Percentiles rank a stretch among this genome's conserved stretches.
Evolutionary conservation across 2,797 vertebrate species (phyloP).

Genomic region (Pagetopsis macropterus): DNA sequence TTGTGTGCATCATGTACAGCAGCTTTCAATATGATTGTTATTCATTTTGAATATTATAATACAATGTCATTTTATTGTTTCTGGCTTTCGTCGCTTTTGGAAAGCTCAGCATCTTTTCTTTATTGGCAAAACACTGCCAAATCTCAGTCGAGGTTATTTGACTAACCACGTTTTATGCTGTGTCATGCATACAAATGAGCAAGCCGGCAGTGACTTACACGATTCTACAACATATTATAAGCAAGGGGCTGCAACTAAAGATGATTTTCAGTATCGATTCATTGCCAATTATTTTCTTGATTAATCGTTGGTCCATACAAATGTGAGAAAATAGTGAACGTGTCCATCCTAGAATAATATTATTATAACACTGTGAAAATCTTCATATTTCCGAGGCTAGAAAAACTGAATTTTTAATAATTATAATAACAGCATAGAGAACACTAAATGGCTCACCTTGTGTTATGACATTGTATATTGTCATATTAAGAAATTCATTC

Average conservation of each 20-base stretch:
- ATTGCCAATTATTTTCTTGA: too few species aligned
- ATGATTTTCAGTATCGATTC: too few species aligned
- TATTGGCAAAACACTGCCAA: constrained; percentile 29
- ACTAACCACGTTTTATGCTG: constrained; percentile 17
- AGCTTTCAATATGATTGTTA: constrained; percentile 57
- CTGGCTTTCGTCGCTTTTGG: constrained; percentile 40
- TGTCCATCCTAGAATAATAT: too few species aligned
- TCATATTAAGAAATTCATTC: not conserved
- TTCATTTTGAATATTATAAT: constrained; percentile 61
- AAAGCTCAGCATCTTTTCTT: constrained; percentile 59
- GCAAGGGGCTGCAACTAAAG: not conserved
- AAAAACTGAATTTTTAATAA: too few species aligned
- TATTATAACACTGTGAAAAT: too few species aligned
- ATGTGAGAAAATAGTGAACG: too few species aligned
- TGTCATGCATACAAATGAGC: not conserved
- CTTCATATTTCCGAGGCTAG: too few species aligned
- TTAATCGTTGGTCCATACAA: too few species aligned
- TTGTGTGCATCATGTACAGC: constrained; percentile 22
- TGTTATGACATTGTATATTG: not conserved
- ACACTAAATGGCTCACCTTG: not conserved
- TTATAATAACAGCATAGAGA: not conserved
- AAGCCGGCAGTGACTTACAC: not conserved
- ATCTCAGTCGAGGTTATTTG: constrained; percentile 10
- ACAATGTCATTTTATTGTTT: constrained; percentile 49
- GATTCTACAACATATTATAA: constrained; percentile 13